Evolutionary conservation across 2,888 invertebrate genomes (phyloP).

Genomic region (Resseliella maxima): DNA sequence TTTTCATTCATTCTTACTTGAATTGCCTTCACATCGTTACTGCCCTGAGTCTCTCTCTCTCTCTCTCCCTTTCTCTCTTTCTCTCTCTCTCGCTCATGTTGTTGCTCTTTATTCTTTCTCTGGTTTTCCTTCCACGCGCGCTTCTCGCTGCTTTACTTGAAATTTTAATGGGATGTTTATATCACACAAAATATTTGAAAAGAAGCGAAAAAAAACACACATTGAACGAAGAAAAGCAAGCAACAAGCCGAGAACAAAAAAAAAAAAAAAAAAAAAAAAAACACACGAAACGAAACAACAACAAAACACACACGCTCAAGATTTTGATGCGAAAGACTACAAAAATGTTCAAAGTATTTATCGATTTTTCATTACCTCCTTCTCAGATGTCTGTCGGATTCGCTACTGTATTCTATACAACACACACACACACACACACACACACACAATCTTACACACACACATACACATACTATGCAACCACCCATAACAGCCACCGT

Average conservation of each 20-base stretch:
- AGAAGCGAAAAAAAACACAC: background rate
- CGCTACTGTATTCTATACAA: conserved; percentile 27
- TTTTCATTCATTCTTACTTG: no score
- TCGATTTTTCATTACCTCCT: conserved; percentile 53
- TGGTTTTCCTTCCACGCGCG: conserved; percentile 37
- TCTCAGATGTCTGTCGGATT: conserved; percentile 41
- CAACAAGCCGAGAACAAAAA: background rate
- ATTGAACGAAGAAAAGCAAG: background rate
- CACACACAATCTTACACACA: no score
- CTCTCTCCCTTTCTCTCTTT: no score
- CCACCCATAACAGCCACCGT: background rate
- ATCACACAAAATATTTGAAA: conserved; percentile 33
- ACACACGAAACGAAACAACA: background rate
- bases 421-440: no score
- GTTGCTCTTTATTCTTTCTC: conserved; percentile 24
- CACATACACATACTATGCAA: background rate
- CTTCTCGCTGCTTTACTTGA: background rate
- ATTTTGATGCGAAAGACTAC: conserved; percentile 20
- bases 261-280: background rate
- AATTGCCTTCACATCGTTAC: conserved; percentile 49
- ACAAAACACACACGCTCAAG: conserved; percentile 13
- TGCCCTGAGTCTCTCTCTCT: conserved; percentile 49
- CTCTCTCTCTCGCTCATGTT: no score
- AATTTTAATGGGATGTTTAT: conserved; percentile 53
- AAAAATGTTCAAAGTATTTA: conserved; percentile 47